Evolutionary conservation across 2,113 vertebrate genomes (phyloP).

Genomic region (Dermatemys mawii): DNA sequence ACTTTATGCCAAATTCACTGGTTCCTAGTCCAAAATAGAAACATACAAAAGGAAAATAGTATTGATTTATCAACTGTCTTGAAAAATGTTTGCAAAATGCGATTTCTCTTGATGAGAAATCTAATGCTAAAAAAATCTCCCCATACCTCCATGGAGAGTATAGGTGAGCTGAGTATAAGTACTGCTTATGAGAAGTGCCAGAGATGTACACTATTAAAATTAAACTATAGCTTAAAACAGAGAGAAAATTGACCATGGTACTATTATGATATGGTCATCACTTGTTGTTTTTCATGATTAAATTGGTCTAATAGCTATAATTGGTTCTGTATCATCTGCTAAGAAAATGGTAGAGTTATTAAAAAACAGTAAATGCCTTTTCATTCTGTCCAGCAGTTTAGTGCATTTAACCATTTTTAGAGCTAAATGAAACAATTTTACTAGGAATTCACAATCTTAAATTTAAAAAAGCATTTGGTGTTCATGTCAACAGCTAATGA

Average conservation of each 20-base stretch:
- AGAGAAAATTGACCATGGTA: conserved; percentile 5
- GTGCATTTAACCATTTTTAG: conserved; percentile 8
- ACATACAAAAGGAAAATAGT: not conserved
- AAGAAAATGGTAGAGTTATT: conserved; percentile 67
- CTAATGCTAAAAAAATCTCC: fast-evolving
- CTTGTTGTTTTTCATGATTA: conserved; percentile 71
- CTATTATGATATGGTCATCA: conserved; percentile 16
- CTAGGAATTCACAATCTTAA: not conserved
- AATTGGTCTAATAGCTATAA: conserved; percentile 59
- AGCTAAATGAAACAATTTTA: conserved; percentile 28
- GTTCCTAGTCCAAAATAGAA: not conserved
- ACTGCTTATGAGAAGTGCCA: not conserved
- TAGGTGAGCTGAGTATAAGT: not conserved
- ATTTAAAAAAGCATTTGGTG: not conserved
- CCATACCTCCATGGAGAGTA: not conserved
- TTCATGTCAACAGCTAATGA: not conserved
- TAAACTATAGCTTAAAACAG: conserved; percentile 19
- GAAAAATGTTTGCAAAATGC: not conserved
- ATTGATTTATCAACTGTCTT: not conserved
- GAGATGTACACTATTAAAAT: not conserved
- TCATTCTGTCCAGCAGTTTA: conserved; percentile 14
- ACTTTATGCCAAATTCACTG: not conserved
- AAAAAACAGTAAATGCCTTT: conserved; percentile 53
- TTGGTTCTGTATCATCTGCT: conserved; percentile 63
- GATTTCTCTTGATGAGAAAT: not conserved